Conservation (phyloP, 2,888 invertebrate species). For the Tetanocera ferruginea region DNA sequence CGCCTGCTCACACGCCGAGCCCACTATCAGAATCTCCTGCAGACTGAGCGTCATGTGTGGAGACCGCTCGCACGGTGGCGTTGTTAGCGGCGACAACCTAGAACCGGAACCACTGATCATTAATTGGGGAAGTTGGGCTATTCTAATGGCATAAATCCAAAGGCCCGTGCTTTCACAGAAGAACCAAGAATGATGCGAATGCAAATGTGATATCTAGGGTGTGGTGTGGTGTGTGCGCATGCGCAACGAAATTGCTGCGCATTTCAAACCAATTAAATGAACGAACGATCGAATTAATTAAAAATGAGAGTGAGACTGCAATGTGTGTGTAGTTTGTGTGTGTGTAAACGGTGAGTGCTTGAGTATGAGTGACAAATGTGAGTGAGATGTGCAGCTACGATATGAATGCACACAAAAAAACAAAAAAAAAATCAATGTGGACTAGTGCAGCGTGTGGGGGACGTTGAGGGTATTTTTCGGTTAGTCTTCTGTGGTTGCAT, state of each 20-base stretch:
- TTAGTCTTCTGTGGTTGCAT: slow-evolving; percentile 69
- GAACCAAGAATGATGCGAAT: slow-evolving; percentile 63
- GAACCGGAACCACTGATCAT: slow-evolving; percentile 70
- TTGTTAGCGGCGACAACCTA: slow-evolving; percentile 85
- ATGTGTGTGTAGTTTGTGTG: slow-evolving; percentile 23
- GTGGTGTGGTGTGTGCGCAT: slow-evolving; percentile 22
- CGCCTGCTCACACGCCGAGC: slow-evolving; percentile 93
- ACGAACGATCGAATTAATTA: slow-evolving; percentile 35
- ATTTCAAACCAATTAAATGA: slow-evolving; percentile 30
- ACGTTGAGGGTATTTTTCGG: slow-evolving; percentile 25
- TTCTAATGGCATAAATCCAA: slow-evolving; percentile 65
- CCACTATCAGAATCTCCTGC: slow-evolving; percentile 94
- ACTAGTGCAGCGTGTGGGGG: slow-evolving; percentile 40
- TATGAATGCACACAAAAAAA: slow-evolving; percentile 14
- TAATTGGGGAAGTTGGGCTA: slow-evolving; percentile 67
- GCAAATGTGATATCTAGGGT: slow-evolving; percentile 46
- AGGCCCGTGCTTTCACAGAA: slow-evolving; percentile 72
- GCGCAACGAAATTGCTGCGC: slow-evolving; percentile 27
- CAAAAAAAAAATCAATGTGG: slow-evolving; percentile 15
- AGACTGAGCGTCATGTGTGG: slow-evolving; percentile 88
- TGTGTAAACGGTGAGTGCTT: slow-evolving; percentile 37
- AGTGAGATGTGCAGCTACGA: slow-evolving; percentile 54
- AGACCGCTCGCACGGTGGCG: slow-evolving; percentile 89
- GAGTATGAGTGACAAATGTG: slow-evolving; percentile 49
- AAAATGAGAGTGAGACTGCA: slow-evolving; percentile 9